Evolutionary conservation across 2,888 invertebrate genomes (phyloP), one percentile per base, ranked within the genome.

Genomic region (Conistra vaccinii): DNA sequence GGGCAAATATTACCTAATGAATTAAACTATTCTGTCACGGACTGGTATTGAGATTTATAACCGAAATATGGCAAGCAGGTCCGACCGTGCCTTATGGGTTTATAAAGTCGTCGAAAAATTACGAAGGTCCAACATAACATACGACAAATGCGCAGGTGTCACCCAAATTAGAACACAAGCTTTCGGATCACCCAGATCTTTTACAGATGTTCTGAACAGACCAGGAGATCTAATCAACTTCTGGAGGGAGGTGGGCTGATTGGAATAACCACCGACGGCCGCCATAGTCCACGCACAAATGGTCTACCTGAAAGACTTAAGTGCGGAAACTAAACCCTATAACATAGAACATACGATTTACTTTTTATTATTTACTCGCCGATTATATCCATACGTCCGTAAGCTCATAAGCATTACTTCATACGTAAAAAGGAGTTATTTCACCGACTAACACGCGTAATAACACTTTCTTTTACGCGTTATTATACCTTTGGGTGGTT

Each of bases 391-490:
- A 70, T 26, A 61, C 17, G 35, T 42, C 3, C 17, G 23, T 51
- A 45, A 58, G 48, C 53, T 42, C 14, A 57, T 58, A 60, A 60
- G 63, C 71, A 78, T 69, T 81, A 78, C 61, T 20, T 29, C 14
- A 23, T 32, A 45, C 60, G n/a, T 57, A 73, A 69, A 83, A 69
- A 69, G 48, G 53, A 63, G 60, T 63, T 73, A 68, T 80, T 73
- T 57, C n/a, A n/a, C 53, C 67, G 48, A 71, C 57, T 66, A 51
- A 80, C 67, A 75, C 57, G 55, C 32, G 51, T 73, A 83, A 81
- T 83, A 78, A 77, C 74, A 76, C 42, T 73, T 77, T 70, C 65
- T 65, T 76, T 80, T 73, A 85, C 72, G 81, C n/a, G 20, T 70
- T 83, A 69, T 76, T 78, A 74, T 72, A 58, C 62, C 61, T 73